These are phyloP conservation scores for Nebria salina DNA, from an alignment of 2,888 invertebrate genomes.

Conservation along the genomic window DNA sequence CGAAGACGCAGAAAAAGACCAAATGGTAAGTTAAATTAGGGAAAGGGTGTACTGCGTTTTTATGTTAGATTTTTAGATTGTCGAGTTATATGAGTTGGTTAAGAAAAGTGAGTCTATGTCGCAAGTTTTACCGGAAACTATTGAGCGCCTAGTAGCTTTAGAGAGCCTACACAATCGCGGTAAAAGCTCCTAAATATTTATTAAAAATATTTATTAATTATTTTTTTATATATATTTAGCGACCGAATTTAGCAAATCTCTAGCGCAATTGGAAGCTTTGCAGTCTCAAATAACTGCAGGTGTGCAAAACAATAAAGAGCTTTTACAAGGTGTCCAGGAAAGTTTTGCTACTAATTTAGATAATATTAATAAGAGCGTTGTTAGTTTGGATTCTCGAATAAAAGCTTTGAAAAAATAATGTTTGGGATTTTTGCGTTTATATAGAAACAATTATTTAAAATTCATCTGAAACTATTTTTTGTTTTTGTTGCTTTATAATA, in stretches of 20 bases:
- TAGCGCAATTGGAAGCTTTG: slow-evolving; percentile 81
- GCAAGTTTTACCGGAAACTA: slow-evolving; percentile 79
- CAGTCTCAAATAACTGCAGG: slow-evolving; percentile 77
- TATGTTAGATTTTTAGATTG: slow-evolving; percentile 67
- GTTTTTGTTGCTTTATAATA: not conserved
- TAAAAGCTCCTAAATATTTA: slow-evolving; percentile 57
- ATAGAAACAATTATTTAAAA: not conserved
- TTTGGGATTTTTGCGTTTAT: not conserved
- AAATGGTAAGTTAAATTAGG: slow-evolving; percentile 58
- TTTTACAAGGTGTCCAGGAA: slow-evolving; percentile 82
- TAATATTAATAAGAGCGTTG: slow-evolving; percentile 79
- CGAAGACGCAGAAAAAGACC: slow-evolving; percentile 67
- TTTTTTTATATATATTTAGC: slow-evolving; percentile 66
- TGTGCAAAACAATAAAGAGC: slow-evolving; percentile 80
- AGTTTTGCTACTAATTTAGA: slow-evolving; percentile 83
- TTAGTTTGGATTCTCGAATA: slow-evolving; percentile 78
- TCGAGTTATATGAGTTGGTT: slow-evolving; percentile 86
- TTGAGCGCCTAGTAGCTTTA: slow-evolving; percentile 87
- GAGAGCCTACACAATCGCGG: slow-evolving; percentile 92
- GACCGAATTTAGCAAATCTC: slow-evolving; percentile 84
- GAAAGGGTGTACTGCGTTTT: not conserved
- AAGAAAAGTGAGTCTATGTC: slow-evolving; percentile 86
- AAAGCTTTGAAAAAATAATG: slow-evolving; percentile 68
- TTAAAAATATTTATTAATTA: not conserved
- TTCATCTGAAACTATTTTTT: not conserved